phyloP scores from a whole-genome alignment of 2,888 invertebrate genomes.

The Mycalesis mineus region DNA sequence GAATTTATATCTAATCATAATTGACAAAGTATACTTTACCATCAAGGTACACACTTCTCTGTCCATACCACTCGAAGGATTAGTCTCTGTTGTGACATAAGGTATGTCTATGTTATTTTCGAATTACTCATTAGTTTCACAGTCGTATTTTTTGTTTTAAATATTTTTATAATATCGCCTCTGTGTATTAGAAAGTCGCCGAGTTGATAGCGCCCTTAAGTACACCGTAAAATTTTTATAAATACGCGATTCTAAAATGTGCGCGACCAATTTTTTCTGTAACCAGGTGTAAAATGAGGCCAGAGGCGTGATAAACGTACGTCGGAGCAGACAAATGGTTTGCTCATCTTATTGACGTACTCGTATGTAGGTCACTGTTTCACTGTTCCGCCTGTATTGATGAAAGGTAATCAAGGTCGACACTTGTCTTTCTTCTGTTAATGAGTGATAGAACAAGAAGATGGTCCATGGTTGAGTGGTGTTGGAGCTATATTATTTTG shows the following conservation, averaged over 20 bases:
- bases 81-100: too few species aligned
- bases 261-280: slow-evolving; percentile 5
- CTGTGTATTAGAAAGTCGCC: not conserved
- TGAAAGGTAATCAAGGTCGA: not conserved
- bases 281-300: slow-evolving; percentile 6
- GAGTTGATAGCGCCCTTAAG: not conserved
- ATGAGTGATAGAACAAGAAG: too few species aligned
- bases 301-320: not conserved
- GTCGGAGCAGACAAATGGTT: not conserved
- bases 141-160: not conserved
- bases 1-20: too few species aligned
- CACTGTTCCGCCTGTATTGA: not conserved
- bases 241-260: not conserved
- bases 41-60: too few species aligned
- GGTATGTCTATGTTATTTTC: too few species aligned
- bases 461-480: too few species aligned
- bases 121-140: too few species aligned
- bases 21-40: too few species aligned
- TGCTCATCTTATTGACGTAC: not conserved
- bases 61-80: too few species aligned
- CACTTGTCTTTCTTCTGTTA: too few species aligned
- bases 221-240: not conserved
- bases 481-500: too few species aligned
- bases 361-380: not conserved
- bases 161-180: too few species aligned